A percentile compares a stretch with the other conserved stretches of the same genome.
Evolutionary conservation across 1,140 invertebrate genomes (phyloP).

Genomic region (Pristionchus pacificus): DNA sequence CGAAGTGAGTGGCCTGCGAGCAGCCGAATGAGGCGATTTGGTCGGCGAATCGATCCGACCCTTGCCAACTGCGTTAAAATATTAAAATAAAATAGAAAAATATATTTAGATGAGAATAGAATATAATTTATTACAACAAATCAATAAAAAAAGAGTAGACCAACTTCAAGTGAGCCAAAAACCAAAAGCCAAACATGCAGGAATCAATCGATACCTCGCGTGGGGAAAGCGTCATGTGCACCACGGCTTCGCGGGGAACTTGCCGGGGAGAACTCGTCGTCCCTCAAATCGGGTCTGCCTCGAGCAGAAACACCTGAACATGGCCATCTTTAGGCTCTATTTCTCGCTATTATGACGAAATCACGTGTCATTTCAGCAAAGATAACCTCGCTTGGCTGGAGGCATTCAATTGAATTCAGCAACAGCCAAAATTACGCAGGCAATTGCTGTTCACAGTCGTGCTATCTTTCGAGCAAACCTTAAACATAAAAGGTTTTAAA

Average conservation of each 20-base stretch:
- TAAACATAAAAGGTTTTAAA: background rate
- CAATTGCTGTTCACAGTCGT: background rate
- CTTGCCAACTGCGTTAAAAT: background rate
- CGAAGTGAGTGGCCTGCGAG: background rate
- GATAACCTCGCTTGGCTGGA: background rate
- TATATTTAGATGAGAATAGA: background rate
- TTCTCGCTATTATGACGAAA: background rate
- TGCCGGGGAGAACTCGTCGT: background rate
- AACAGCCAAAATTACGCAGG: background rate
- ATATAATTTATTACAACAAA: background rate
- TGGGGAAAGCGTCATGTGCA: background rate
- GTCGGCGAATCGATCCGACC: background rate
- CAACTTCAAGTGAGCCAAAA: background rate
- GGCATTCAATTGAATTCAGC: background rate
- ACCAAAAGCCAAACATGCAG: too few species aligned
- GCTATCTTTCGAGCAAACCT: background rate
- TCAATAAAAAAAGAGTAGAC: background rate
- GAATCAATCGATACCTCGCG: too few species aligned
- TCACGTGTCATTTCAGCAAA: background rate
- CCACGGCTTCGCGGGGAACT: background rate
- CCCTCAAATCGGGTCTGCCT: background rate
- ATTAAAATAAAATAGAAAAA: background rate
- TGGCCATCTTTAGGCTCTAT: background rate
- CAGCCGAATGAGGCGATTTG: background rate
- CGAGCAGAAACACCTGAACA: background rate